phyloP scores from a whole-genome alignment of 64 coral and sea anemone genomes.

The Porites lutea region DNA sequence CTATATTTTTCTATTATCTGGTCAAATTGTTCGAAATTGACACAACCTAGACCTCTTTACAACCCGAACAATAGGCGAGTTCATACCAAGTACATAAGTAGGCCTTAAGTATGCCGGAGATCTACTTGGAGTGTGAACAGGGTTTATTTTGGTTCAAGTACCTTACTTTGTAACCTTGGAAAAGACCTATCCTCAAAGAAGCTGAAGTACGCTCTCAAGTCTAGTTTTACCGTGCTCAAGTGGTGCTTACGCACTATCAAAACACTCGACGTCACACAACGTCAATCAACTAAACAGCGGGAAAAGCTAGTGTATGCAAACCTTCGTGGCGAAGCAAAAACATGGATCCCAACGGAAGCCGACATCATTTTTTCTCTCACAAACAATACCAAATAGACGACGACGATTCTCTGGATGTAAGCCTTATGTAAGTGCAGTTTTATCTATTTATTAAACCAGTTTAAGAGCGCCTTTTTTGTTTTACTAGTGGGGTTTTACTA shows the following conservation, averaged over 20 bases:
- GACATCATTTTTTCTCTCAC: slow-evolving; percentile 19
- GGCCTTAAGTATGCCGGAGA: slow-evolving; percentile 14
- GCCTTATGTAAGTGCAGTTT: slow-evolving; percentile 18
- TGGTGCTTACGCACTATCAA: slow-evolving; percentile 30
- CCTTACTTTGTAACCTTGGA: slow-evolving; percentile 46
- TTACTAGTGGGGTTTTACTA: background rate
- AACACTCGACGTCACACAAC: slow-evolving; percentile 14
- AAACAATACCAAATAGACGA: background rate
- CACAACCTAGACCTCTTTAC: too few species aligned
- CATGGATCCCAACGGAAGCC: slow-evolving; percentile 18
- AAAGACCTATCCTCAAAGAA: slow-evolving; percentile 37
- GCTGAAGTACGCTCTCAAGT: slow-evolving; percentile 52
- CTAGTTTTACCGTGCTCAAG: slow-evolving; percentile 23
- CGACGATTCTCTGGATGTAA: slow-evolving; percentile 26
- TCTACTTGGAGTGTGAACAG: slow-evolving; percentile 5
- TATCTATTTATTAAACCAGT: slow-evolving; percentile 25
- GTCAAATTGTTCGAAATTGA: too few species aligned
- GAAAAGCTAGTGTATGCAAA: slow-evolving; percentile 16
- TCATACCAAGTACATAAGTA: slow-evolving; percentile 21
- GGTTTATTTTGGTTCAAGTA: slow-evolving; percentile 17
- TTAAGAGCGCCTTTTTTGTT: slow-evolving; percentile 12
- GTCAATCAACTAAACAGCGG: slow-evolving; percentile 21
- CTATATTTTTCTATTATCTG: too few species aligned
- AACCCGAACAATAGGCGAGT: background rate
- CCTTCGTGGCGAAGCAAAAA: slow-evolving; percentile 22